Conservation (phyloP, 2,797 vertebrate genomes). For the Parauchenoglanis punctatus region DNA sequence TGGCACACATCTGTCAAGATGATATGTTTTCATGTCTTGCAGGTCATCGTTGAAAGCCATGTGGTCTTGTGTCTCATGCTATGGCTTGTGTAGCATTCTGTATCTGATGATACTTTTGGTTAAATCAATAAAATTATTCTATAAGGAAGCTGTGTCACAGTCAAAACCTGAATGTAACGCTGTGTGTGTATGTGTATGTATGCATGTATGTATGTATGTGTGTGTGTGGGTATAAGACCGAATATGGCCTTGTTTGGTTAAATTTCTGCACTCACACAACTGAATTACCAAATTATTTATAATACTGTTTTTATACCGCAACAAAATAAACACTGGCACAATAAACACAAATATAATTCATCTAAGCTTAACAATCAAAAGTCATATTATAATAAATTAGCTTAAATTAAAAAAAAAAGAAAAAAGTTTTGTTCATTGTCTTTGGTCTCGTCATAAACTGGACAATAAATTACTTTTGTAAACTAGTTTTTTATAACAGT, state of each 20-base stretch:
- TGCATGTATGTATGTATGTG: neutral
- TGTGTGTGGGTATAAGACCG: neutral
- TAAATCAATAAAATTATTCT: slow-evolving; percentile 80
- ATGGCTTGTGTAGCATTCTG: slow-evolving; percentile 77
- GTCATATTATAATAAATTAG: slow-evolving; percentile 43
- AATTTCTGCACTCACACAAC: slow-evolving; percentile 23
- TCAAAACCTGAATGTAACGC: neutral
- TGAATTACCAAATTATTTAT: slow-evolving; percentile 53
- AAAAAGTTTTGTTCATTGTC: slow-evolving; percentile 16
- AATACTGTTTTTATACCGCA: slow-evolving; percentile 43
- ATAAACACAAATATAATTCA: slow-evolving; percentile 49
- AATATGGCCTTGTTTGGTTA: neutral
- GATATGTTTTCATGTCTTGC: slow-evolving; percentile 15
- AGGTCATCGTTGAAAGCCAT: slow-evolving; percentile 46
- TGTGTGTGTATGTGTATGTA: neutral
- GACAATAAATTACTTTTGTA: slow-evolving; percentile 13
- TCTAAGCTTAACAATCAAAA: slow-evolving; percentile 37
- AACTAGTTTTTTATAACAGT: neutral
- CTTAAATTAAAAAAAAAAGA: slow-evolving; percentile 52
- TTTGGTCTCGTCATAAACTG: neutral
- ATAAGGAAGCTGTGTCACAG: slow-evolving; percentile 60
- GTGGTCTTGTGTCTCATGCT: slow-evolving; percentile 72
- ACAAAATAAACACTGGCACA: slow-evolving; percentile 47
- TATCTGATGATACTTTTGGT: slow-evolving; percentile 80
- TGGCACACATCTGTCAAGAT: neutral